A percentile compares a stretch with the other conserved stretches of the same genome.
Evolutionary conservation across 2,797 vertebrate species (phyloP).

Genomic region (Schizopygopsis pylzovi): DNA sequence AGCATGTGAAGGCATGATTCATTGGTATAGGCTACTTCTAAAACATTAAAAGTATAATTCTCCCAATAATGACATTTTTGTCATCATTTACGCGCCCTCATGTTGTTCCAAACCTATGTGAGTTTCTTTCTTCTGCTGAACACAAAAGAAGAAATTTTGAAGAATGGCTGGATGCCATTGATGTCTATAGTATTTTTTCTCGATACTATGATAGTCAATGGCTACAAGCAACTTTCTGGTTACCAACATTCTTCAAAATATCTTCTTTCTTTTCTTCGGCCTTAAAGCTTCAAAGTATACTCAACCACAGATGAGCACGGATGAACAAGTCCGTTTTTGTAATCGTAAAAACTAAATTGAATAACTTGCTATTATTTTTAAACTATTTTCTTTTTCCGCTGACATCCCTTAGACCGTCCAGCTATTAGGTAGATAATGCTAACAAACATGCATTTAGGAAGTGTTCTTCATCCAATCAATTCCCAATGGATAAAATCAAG

Average conservation of each 20-base stretch:
- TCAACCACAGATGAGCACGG: too few relatives aligned
- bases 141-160: background rate
- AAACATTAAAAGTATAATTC: background rate
- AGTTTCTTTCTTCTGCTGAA: background rate
- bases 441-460: background rate
- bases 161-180: background rate
- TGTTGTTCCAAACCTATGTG: background rate
- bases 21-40: background rate
- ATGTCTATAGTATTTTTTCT: too few relatives aligned
- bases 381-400: background rate
- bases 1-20: background rate
- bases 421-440: background rate
- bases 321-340: too few relatives aligned
- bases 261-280: background rate
- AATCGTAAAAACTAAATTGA: too few relatives aligned
- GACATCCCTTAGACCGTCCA: background rate
- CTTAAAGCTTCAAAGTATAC: too few relatives aligned
- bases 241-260: background rate
- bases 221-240: background rate
- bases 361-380: too few relatives aligned
- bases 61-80: background rate
- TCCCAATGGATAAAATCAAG: background rate
- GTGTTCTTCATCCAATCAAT: background rate
- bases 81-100: background rate
- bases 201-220: background rate